Evolutionary conservation across 2,888 invertebrate species (phyloP).

Genomic region (Drosophila borealis): DNA sequence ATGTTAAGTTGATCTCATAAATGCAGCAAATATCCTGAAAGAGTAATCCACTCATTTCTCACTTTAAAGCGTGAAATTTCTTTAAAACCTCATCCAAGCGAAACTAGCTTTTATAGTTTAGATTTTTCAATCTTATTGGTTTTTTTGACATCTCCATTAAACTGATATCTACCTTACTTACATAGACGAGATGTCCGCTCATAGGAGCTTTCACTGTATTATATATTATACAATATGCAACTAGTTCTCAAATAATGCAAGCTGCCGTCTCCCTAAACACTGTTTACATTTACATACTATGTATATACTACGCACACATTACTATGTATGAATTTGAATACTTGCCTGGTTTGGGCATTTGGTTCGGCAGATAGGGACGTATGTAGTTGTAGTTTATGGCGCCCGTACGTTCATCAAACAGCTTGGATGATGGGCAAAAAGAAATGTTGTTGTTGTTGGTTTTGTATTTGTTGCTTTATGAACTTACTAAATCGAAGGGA

Average conservation of each 20-base stretch:
- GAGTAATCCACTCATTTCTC: too few species aligned
- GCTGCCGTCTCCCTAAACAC: not conserved
- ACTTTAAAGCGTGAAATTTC: too few species aligned
- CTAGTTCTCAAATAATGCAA: not conserved
- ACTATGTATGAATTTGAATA: not conserved
- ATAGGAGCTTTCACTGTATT: not conserved
- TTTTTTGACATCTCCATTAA: too few species aligned
- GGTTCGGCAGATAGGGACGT: conserved; percentile 72
- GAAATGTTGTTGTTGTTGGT: conserved; percentile 12
- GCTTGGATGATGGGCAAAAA: conserved; percentile 38
- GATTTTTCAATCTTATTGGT: too few species aligned
- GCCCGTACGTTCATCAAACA: conserved; percentile 75
- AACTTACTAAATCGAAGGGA: conserved; percentile 77
- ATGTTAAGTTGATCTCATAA: too few species aligned
- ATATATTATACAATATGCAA: too few species aligned
- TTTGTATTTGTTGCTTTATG: conserved; percentile 8
- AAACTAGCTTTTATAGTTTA: too few species aligned
- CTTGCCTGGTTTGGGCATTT: conserved; percentile 70
- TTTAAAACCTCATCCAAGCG: too few species aligned
- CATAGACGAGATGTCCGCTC: not conserved
- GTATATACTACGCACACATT: too few species aligned
- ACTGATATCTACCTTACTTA: too few species aligned
- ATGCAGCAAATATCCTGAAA: too few species aligned
- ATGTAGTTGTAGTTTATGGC: conserved; percentile 76
- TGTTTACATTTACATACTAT: not conserved